Percentiles rank a stretch among this genome's conserved stretches.
phyloP scores from a whole-genome alignment of 2,888 invertebrate species.

The Epicampocera succincta region DNA sequence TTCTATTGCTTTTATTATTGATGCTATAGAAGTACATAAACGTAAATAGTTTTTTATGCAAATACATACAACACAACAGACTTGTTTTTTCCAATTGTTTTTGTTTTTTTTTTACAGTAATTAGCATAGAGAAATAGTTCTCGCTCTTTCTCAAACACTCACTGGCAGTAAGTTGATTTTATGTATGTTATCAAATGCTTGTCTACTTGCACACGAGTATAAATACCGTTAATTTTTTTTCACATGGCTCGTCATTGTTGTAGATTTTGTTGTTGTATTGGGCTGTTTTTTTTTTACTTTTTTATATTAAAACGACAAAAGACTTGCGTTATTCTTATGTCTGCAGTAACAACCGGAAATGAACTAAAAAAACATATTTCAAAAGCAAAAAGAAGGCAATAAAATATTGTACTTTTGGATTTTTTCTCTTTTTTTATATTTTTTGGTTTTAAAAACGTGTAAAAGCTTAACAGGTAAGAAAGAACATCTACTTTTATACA shows the following conservation, averaged over 20 bases:
- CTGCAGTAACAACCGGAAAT: constrained; percentile 52
- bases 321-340: constrained; percentile 17
- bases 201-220: not conserved
- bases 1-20: not conserved
- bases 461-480: constrained; percentile 11
- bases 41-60: not conserved
- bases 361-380: constrained; percentile 16
- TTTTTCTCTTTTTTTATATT: not conserved
- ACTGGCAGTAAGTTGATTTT: not conserved
- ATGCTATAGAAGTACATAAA: not conserved
- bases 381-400: not conserved
- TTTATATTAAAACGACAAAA: not conserved
- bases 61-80: not conserved
- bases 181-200: too few species aligned
- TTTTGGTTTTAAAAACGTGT: not conserved
- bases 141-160: not conserved
- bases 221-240: not conserved
- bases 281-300: constrained; percentile 4
- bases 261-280: not conserved
- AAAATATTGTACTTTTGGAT: not conserved
- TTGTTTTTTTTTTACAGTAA: not conserved
- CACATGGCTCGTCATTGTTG: not conserved
- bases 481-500: constrained; percentile 6
- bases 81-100: not conserved
- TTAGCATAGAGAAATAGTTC: not conserved